These are phyloP conservation scores for Pimpla rufipes DNA, from an alignment of 2,888 invertebrate species.

Conservation along the genomic window DNA sequence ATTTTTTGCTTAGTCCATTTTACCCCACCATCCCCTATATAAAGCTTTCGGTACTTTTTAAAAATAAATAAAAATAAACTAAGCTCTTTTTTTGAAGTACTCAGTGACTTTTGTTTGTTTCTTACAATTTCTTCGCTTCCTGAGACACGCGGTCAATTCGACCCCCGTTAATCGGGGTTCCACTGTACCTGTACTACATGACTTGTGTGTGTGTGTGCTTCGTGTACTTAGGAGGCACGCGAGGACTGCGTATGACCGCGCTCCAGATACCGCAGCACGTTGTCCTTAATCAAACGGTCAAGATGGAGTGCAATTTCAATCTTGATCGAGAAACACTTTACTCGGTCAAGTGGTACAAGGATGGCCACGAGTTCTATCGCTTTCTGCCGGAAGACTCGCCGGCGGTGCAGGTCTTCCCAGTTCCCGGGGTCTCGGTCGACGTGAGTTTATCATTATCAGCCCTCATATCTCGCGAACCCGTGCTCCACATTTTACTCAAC, in stretches of 20 bases:
- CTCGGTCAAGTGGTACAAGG: constrained; percentile 86
- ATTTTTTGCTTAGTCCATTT: too few relatives aligned
- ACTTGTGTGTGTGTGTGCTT: not conserved
- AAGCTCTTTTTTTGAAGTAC: too few relatives aligned
- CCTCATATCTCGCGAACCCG: not conserved
- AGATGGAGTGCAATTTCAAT: constrained; percentile 85
- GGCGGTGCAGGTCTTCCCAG: constrained; percentile 83
- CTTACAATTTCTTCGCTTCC: too few relatives aligned
- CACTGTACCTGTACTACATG: too few relatives aligned
- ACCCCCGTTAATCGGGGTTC: too few relatives aligned
- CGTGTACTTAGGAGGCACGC: constrained; percentile 61
- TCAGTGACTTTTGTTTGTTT: too few relatives aligned
- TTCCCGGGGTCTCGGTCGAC: constrained; percentile 84
- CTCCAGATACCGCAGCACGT: constrained; percentile 85
- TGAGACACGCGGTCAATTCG: too few relatives aligned
- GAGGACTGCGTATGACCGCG: constrained; percentile 83
- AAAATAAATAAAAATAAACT: too few relatives aligned
- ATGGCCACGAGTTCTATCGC: constrained; percentile 85
- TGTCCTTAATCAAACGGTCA: constrained; percentile 84
- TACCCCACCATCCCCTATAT: too few relatives aligned
- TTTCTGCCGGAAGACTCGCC: constrained; percentile 84
- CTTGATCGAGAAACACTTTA: constrained; percentile 84
- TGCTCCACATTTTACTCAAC: not conserved
- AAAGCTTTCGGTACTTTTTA: too few relatives aligned
- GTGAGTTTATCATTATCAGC: constrained; percentile 78